Base-by-base conservation (phyloP, 2,888 invertebrate genomes). In the Clostera curtula region DNA sequence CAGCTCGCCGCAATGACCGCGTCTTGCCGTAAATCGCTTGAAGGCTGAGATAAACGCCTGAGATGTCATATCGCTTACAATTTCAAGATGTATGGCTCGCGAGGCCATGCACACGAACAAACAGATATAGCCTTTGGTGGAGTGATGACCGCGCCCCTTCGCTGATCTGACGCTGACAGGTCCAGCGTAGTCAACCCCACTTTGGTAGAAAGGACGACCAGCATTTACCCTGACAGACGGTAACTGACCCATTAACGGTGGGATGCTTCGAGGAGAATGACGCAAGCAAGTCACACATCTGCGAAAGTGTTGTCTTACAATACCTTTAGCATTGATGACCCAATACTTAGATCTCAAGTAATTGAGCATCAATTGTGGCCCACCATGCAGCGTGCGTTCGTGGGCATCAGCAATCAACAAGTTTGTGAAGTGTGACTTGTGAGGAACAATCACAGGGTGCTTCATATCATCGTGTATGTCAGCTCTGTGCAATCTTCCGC, bases 81-180 rank as follows among this genome's bases (percentile, higher is more conserved):
- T 29, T 25, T 63, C 61, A 0, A 61, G 19, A 25, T 58, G 57
- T 4, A 55, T 29, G 0, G 54, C 57, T 5, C 39, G 34, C 0
- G 52, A 47, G 0, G 32, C 29, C 40, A 53, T 36, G 25, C 49
- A 50, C n/a, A n/a, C n/a, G n/a, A n/a, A n/a, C n/a, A 18, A 3
- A 5, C 5, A 19, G 2, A 19, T 6, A 19, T 37, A 41, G 1
- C 41, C 41, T 14, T 43, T 40, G 19, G 24, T 26, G 2, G 40
- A 24, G 2, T 19, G n/a, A 9, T 32, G 6, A 1, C 48, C 48
- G 20, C 40, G 12, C 1, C 42, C 45, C n/a, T 34, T 36, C 0
- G 39, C 20, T 0, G 22, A 11, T 19, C 37, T 21, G 2, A 43
- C 27, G 10, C 21, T 30, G 2, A 47, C 35, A 1, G 43, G 49